Conservation (phyloP, 2,797 vertebrate genomes). For the Periparus ater region DNA sequence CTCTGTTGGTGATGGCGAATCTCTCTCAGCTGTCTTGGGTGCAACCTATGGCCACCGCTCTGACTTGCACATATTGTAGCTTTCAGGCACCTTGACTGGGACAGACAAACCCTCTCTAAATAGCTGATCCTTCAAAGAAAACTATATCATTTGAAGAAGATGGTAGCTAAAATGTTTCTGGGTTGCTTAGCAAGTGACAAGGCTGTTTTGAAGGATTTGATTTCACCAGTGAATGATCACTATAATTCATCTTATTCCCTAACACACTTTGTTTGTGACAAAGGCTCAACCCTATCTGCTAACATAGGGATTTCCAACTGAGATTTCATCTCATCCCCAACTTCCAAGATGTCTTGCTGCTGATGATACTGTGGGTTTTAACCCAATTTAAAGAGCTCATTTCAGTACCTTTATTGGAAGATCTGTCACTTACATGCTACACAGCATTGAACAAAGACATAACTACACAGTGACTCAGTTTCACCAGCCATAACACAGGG, state of each 20-base stretch:
- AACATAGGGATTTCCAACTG: neutral
- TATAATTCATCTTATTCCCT: neutral
- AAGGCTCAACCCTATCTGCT: neutral
- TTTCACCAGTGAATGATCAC: neutral
- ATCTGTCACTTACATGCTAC: neutral
- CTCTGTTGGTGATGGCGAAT: rapidly evolving
- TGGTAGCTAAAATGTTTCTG: neutral
- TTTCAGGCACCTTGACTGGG: neutral
- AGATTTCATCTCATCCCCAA: neutral
- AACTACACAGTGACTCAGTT: neutral
- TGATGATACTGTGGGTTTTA: neutral
- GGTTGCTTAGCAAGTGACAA: neutral
- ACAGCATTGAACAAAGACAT: neutral
- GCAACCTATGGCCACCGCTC: neutral
- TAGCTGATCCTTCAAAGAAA: neutral
- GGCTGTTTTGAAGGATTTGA: neutral
- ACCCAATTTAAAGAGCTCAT: neutral
- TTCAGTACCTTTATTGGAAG: neutral
- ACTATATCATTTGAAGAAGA: neutral
- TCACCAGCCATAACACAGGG: neutral
- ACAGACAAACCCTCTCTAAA: neutral
- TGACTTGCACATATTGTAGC: neutral
- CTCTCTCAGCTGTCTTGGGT: neutral
- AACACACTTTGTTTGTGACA: neutral
- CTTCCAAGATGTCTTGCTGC: neutral